Percentiles rank a stretch among this genome's conserved stretches.
Conservation (phyloP, 2,888 invertebrate species). For the Terebella lapidaria region DNA sequence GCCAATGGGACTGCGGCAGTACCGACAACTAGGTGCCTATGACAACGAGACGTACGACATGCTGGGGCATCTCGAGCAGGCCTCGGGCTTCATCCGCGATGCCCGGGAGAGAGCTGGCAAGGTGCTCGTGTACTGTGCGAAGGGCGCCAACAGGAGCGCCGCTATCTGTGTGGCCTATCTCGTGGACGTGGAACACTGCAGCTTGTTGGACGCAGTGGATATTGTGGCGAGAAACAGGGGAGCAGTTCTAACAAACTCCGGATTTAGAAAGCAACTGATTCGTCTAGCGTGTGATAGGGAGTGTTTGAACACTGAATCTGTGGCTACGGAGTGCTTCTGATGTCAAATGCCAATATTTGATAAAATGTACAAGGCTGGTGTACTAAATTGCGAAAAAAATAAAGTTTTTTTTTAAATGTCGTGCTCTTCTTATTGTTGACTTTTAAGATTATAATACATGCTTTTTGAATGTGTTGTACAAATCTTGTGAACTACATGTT, state of each 20-base stretch:
- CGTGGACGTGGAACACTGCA: background rate
- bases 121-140: slow-evolving; percentile 13
- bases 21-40: slow-evolving; percentile 3
- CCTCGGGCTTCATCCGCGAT: slow-evolving; percentile 11
- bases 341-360: too few species aligned
- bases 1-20: slow-evolving; percentile 8
- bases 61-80: slow-evolving; percentile 9
- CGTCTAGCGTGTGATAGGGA: too few species aligned
- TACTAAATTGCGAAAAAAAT: too few species aligned
- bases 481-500: too few species aligned
- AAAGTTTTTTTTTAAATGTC: too few species aligned
- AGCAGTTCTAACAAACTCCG: slow-evolving; percentile 3
- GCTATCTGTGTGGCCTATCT: slow-evolving; percentile 8
- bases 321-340: too few species aligned
- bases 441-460: too few species aligned
- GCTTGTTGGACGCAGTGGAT: slow-evolving; percentile 10
- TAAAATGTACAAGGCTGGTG: too few species aligned
- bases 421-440: too few species aligned
- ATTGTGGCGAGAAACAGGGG: background rate
- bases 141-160: slow-evolving; percentile 11
- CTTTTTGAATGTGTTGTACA: too few species aligned
- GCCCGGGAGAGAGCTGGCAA: slow-evolving; percentile 7
- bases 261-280: slow-evolving; percentile 6
- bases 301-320: too few species aligned
- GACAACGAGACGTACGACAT: slow-evolving; percentile 12